phyloP scores from a whole-genome alignment of 2,888 invertebrate species.

The Oligia strigilis region DNA sequence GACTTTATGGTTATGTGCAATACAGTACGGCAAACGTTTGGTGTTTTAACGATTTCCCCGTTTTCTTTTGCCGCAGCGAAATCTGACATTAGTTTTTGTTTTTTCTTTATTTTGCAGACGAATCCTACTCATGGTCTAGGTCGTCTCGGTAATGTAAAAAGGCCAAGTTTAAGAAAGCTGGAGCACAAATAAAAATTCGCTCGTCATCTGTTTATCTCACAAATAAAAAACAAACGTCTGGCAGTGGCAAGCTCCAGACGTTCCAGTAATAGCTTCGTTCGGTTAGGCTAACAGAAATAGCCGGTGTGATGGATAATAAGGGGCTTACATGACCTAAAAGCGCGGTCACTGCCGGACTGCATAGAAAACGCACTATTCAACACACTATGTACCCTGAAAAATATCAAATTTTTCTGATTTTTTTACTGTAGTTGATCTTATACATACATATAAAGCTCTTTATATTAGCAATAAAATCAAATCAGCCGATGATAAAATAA shows the following conservation, averaged over 20 bases:
- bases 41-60: slow-evolving; percentile 29
- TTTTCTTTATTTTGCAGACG: slow-evolving; percentile 20
- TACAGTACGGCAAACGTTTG: slow-evolving; percentile 35
- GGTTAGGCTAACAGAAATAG: slow-evolving; percentile 36
- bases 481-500: too few species aligned
- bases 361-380: too few species aligned
- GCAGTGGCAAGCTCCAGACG: slow-evolving; percentile 48
- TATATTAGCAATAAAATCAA: too few species aligned
- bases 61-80: slow-evolving; percentile 32
- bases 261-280: slow-evolving; percentile 48
- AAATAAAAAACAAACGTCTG: slow-evolving; percentile 56
- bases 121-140: slow-evolving; percentile 9
- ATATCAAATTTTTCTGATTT: too few species aligned
- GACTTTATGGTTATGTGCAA: slow-evolving; percentile 37
- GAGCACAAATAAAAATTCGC: slow-evolving; percentile 27
- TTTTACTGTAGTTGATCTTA: too few species aligned
- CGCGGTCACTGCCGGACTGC: too few species aligned
- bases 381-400: too few species aligned
- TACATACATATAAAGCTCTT: too few species aligned
- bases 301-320: slow-evolving; percentile 4
- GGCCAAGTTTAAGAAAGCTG: slow-evolving; percentile 32
- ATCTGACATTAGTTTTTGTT: not conserved
- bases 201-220: slow-evolving; percentile 32
- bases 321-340: too few species aligned
- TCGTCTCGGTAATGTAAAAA: slow-evolving; percentile 25